These are phyloP conservation scores for Endotricha flammealis DNA, from an alignment of 2,888 invertebrate species.

Conservation along the genomic window DNA sequence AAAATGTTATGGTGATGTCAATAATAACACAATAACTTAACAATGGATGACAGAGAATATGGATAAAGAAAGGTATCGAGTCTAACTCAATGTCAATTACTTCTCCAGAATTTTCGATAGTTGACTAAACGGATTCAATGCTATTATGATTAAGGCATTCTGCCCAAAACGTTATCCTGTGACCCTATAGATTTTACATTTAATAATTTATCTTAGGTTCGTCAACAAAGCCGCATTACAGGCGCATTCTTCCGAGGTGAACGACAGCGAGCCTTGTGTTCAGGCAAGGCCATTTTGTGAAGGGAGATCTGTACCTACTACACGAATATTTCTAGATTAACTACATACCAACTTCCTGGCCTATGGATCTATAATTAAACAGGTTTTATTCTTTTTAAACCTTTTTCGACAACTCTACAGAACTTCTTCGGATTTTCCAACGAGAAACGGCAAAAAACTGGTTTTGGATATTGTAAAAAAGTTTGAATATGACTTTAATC, in stretches of 20 bases:
- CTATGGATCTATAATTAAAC: neutral
- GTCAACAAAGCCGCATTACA: conserved; percentile 57
- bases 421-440: too few species aligned
- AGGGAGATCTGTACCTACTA: conserved; percentile 42
- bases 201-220: conserved; percentile 36
- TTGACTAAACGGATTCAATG: too few species aligned
- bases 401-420: too few species aligned
- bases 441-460: neutral
- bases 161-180: conserved; percentile 12
- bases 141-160: neutral
- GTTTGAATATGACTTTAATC: neutral
- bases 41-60: too few species aligned
- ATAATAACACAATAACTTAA: too few species aligned
- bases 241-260: conserved; percentile 64
- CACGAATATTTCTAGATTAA: conserved; percentile 28
- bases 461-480: conserved; percentile 8
- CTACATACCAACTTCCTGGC: conserved; percentile 14
- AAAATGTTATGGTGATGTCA: too few species aligned
- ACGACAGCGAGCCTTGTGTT: conserved; percentile 58
- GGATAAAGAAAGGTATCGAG: too few species aligned
- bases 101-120: too few species aligned
- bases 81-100: too few species aligned
- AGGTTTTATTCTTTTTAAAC: too few species aligned
- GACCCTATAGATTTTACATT: neutral
- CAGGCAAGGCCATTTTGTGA: conserved; percentile 68